Base-by-base conservation (phyloP, 2,888 invertebrate species). In the Corythucha ciliata region DNA sequence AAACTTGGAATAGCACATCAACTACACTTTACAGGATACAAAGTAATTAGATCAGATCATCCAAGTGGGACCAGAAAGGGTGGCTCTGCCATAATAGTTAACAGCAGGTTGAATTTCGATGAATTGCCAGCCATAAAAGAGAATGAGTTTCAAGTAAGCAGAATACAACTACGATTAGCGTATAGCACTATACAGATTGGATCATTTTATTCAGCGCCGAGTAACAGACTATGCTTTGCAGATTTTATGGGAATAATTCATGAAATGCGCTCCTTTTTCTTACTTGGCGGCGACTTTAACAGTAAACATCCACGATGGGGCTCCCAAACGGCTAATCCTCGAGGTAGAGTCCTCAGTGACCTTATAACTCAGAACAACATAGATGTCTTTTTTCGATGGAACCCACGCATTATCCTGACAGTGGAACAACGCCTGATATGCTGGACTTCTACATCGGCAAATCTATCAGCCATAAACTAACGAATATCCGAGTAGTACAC, bases 261-360 rank as follows among this genome's bases (percentile, higher is more conserved):
- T 14, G 45, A 32, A n/a, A 32, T 45, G 27, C 4, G 20, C n/a
- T 29, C 32, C 4, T 45, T 32, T n/a, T 42, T 42, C 27, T 24
- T 26, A 27, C n/a, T 41, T n/a, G 44, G 26, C 12, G 45, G 45
- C 4, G 45, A 45, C 16, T 45, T 45, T 16, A 45, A 45, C 33
- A 45, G 45, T 22, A 45, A 45, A 21, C 45, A 45, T 22, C 45
- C 45, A 20, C 12, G 32, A 18, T 45, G 45, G 45, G 45, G 45
- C 22, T 33, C 45, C 20, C 29, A 45, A 29, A 45, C 22, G 4
- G 14, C 22, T 12, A 41, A 41, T 22, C 41, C 41, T 6, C 22
- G 41, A 16, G 41, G 41, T 24, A 4, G 33, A 45, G 22, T 33
- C n/a, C 2, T 45, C 8, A 32, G 29, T 18, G 45, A 45, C 10